Percentiles rank a stretch among this genome's conserved stretches.
Conservation (phyloP, 2,888 invertebrate genomes). For the Limulus polyphemus region DNA sequence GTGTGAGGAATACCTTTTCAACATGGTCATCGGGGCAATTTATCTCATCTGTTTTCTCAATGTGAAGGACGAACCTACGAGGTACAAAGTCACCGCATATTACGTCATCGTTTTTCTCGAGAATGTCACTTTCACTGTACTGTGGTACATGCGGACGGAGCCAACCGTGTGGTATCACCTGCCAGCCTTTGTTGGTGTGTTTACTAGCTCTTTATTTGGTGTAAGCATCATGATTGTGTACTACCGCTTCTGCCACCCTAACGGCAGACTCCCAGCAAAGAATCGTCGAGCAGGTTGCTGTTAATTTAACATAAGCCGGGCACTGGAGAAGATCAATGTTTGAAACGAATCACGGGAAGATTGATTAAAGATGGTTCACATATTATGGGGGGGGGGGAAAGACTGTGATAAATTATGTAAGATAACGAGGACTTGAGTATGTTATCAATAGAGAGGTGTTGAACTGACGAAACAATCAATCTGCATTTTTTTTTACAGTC, state of each 20-base stretch:
- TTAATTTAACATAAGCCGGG: too few species aligned
- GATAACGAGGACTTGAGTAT: too few species aligned
- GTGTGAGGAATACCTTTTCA: slow-evolving; percentile 35
- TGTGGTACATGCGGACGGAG: slow-evolving; percentile 35
- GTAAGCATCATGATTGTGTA: slow-evolving; percentile 33
- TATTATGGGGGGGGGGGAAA: too few species aligned
- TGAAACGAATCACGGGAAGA: too few species aligned
- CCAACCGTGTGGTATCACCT: slow-evolving; percentile 33
- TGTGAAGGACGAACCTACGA: slow-evolving; percentile 63
- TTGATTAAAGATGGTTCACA: too few species aligned
- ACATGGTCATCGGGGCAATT: slow-evolving; percentile 60
- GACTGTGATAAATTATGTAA: too few species aligned
- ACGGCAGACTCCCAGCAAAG: slow-evolving; percentile 15
- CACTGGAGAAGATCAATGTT: too few species aligned
- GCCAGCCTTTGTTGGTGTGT: slow-evolving; percentile 33
- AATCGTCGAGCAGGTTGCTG: too few species aligned
- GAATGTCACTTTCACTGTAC: slow-evolving; percentile 39
- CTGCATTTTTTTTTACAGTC: too few species aligned
- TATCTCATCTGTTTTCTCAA: slow-evolving; percentile 77
- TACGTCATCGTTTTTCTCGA: slow-evolving; percentile 39
- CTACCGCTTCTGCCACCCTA: slow-evolving; percentile 35
- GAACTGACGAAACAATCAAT: too few species aligned
- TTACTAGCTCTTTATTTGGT: slow-evolving; percentile 29
- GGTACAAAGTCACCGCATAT: slow-evolving; percentile 41
- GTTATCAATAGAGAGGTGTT: too few species aligned